Conservation (phyloP, 2,113 vertebrate genomes). For the Triplophysa siluroides region DNA sequence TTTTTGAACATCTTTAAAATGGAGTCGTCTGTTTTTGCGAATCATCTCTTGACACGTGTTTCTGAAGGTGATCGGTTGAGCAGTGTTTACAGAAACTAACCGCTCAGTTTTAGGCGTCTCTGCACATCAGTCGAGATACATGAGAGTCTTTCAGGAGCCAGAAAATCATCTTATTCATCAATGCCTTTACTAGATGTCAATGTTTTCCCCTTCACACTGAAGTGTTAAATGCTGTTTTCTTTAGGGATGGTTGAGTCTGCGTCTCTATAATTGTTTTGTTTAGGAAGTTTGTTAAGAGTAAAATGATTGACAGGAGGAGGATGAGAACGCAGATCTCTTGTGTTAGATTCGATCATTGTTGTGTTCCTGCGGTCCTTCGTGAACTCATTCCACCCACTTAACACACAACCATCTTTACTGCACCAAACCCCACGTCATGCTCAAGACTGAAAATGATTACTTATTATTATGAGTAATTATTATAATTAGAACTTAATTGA, state of each 20-base stretch:
- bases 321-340: neutral
- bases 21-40: no score
- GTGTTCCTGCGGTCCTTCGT: slow-evolving; percentile 2
- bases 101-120: no score
- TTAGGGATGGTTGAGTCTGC: slow-evolving; percentile 26
- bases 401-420: neutral
- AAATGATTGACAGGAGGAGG: neutral
- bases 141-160: no score
- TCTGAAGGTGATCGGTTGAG: no score
- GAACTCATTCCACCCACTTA: slow-evolving; percentile 16
- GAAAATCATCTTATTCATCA: no score
- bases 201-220: neutral
- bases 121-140: neutral
- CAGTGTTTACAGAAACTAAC: no score
- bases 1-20: no score
- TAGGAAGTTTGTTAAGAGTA: slow-evolving; percentile 12
- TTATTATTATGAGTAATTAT: no score
- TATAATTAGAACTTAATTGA: no score
- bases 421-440: neutral
- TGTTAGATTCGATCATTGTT: slow-evolving; percentile 30
- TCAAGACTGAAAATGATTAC: neutral
- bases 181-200: neutral
- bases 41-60: no score
- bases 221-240: neutral
- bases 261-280: slow-evolving; percentile 11